Base-by-base conservation (phyloP, 2,797 vertebrate species). In the Sebastolobus altivelis region DNA sequence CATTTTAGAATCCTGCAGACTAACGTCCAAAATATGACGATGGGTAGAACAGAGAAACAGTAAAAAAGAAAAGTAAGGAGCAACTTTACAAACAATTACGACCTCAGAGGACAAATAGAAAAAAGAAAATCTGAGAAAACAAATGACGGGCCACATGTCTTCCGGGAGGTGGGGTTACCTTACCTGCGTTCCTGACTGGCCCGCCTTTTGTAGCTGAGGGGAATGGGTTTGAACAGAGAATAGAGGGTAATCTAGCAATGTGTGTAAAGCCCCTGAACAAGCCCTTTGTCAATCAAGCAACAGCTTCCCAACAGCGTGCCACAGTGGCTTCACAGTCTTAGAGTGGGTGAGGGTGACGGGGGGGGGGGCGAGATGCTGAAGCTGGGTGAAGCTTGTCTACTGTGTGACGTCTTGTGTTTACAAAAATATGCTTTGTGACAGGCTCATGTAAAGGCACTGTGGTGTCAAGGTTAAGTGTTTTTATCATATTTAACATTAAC, bases 121-220 rank as follows among this genome's bases (percentile, higher is more conserved):
- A 91, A 89, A 84, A 73, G 65, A 90, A 91, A 87, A 81, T 86
- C 58, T 74, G 78, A 89, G 79, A 90, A 89, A 89, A 92, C 85
- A 89, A 88, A 93, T 82, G 84, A 88, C 79, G 87, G 88, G 89
- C 91, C 94, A 94, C 90, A 92, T 85, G 84, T 93, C 92, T 85
- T 88, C 91, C 75, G 74, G 84, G 89, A 90, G 88, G 82, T 90
- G 88, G 84, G 93, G 91, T 92, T 75, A 91, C 94, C 96, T 96
- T 96, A 96, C 96, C 96, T 96, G 94, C 67, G 88, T 77, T 96
- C 93, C 95, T 89, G 95, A 92, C 70, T 94, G 94, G 92, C 96
- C 95, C 93, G 95, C 95, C 95, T 96, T 96, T 96, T 96, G 95
- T 95, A 96, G 96, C 96, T 96, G 93, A 95, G 88, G 93, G 94